These are phyloP conservation scores for Torymus tubicola DNA, from an alignment of 2,888 invertebrate species.

Conservation along the genomic window DNA sequence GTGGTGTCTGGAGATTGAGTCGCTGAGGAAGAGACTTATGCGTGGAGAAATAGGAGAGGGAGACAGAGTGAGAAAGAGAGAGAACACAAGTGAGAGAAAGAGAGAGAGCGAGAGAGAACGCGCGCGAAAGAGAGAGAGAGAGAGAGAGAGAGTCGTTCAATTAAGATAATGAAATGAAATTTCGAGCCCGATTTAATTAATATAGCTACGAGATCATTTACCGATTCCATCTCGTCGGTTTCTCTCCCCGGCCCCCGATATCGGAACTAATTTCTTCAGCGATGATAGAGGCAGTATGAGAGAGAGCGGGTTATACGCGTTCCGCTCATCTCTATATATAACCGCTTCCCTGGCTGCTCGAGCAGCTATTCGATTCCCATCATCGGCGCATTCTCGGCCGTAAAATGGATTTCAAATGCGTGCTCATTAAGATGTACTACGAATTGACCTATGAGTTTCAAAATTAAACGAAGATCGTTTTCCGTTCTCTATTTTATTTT, in stretches of 20 bases:
- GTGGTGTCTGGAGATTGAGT: neutral
- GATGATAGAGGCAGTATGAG: neutral
- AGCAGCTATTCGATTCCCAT: constrained; percentile 42
- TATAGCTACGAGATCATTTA: constrained; percentile 41
- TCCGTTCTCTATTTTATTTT: neutral
- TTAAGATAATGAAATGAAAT: constrained; percentile 56
- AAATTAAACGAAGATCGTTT: neutral
- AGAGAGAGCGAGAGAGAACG: no score
- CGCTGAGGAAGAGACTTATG: neutral
- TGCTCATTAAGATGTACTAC: constrained; percentile 16
- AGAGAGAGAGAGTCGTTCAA: constrained; percentile 14
- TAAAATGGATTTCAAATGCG: constrained; percentile 33
- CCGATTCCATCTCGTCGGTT: constrained; percentile 41
- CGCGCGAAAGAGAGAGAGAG: no score
- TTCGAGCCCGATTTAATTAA: constrained; percentile 55
- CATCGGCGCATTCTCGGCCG: constrained; percentile 27
- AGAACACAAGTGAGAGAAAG: no score
- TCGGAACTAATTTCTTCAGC: constrained; percentile 49
- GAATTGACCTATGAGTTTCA: constrained; percentile 25
- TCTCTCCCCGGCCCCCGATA: constrained; percentile 1
- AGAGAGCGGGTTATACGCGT: no score
- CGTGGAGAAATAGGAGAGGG: no score
- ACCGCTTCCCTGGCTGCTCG: neutral
- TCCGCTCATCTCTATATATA: neutral
- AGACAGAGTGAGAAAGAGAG: no score